phyloP scores from a whole-genome alignment of 2,113 vertebrate species.

The Toxostoma redivivum region DNA sequence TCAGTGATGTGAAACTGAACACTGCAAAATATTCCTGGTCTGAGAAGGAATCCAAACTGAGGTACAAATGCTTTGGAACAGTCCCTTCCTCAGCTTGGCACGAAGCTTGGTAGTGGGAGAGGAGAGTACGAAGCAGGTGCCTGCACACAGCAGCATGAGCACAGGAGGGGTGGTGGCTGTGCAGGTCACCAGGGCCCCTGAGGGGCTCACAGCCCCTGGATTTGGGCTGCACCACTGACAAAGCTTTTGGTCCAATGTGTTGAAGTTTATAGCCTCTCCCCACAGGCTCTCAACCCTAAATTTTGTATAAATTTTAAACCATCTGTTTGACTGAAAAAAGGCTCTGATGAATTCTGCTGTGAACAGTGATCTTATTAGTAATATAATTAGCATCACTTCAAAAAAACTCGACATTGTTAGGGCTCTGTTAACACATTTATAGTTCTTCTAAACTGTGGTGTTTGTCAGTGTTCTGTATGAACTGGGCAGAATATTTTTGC shows the following conservation, averaged over 20 bases:
- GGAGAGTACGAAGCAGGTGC: background rate
- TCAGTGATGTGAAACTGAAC: background rate
- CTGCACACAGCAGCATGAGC: fast-evolving
- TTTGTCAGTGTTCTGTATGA: background rate
- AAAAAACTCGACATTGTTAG: background rate
- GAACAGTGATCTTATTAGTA: background rate
- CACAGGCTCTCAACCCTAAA: background rate
- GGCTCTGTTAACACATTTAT: background rate
- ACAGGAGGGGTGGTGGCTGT: fast-evolving
- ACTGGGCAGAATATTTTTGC: background rate
- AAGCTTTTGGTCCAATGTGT: background rate
- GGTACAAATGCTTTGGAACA: background rate
- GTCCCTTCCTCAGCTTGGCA: background rate
- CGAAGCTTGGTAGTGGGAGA: background rate
- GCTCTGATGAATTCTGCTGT: background rate
- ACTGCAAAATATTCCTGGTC: background rate
- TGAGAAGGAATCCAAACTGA: background rate
- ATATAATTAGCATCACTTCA: background rate
- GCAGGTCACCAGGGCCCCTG: background rate
- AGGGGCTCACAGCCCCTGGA: background rate
- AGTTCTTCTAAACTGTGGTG: background rate
- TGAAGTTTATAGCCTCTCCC: background rate
- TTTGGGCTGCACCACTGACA: background rate
- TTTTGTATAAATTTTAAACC: background rate
- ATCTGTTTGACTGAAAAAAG: background rate